Conservation (phyloP, 2,113 vertebrate genomes). For the Halcyon malimbica region DNA sequence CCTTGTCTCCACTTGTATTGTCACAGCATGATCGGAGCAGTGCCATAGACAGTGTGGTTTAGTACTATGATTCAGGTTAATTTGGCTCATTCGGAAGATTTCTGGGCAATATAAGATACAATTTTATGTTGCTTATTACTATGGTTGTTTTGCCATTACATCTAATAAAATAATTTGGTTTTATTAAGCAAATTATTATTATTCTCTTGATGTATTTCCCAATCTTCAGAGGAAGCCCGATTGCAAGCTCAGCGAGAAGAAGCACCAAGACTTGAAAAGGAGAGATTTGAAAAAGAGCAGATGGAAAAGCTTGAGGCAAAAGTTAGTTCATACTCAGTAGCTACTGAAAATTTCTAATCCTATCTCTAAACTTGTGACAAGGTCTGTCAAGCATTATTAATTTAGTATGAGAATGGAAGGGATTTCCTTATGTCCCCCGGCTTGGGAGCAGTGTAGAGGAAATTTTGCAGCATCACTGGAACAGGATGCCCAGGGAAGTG, state of each 20-base stretch:
- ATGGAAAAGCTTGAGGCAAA: constrained; percentile 79
- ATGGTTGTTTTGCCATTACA: neutral
- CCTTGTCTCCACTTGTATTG: neutral
- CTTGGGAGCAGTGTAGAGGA: neutral
- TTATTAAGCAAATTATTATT: neutral
- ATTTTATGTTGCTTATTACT: neutral
- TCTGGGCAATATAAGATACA: neutral
- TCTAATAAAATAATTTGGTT: neutral
- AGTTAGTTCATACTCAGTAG: constrained; percentile 63
- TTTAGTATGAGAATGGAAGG: neutral
- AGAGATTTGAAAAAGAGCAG: constrained; percentile 75
- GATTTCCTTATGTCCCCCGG: neutral
- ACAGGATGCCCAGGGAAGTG: too few species aligned
- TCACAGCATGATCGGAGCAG: neutral
- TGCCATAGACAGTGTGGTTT: neutral
- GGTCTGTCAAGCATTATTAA: neutral
- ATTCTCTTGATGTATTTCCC: neutral
- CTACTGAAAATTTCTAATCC: neutral
- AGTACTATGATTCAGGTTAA: neutral
- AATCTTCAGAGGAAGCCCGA: constrained; percentile 78
- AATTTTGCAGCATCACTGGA: neutral
- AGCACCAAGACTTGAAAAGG: constrained; percentile 76
- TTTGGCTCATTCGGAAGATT: neutral
- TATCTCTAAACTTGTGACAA: neutral
- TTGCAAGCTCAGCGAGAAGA: constrained; percentile 78